phyloP scores from a whole-genome alignment of 2,888 invertebrate genomes.

The Galerucella nymphaeae region DNA sequence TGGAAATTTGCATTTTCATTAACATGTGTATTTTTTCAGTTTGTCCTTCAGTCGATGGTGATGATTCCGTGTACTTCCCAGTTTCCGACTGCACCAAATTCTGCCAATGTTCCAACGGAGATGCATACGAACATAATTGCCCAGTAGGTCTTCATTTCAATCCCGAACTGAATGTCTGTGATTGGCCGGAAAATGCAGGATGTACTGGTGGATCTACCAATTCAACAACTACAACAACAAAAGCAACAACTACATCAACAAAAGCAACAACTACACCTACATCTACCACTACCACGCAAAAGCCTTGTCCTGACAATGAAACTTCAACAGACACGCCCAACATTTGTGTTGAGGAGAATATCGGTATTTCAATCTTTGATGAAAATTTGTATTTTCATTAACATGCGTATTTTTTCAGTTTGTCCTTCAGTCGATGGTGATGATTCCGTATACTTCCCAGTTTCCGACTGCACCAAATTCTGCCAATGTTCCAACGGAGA shows the following conservation, averaged over 20 bases:
- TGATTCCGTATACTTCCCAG: slow-evolving; percentile 38
- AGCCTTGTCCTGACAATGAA: background rate
- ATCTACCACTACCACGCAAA: background rate
- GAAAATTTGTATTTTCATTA: background rate
- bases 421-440: slow-evolving; percentile 39
- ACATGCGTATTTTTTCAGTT: background rate
- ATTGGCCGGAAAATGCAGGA: slow-evolving; percentile 47
- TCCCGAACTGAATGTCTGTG: slow-evolving; percentile 46
- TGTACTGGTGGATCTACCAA: slow-evolving; percentile 37
- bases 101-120: slow-evolving; percentile 49
- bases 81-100: slow-evolving; percentile 45
- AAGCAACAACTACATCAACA: too few relatives aligned
- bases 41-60: slow-evolving; percentile 44
- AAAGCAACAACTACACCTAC: too few relatives aligned
- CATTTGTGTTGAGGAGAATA: background rate
- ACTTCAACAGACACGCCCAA: background rate
- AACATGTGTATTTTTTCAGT: too few relatives aligned
- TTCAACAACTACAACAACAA: background rate
- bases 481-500: slow-evolving; percentile 43
- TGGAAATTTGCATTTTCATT: too few relatives aligned
- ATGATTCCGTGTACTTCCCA: slow-evolving; percentile 37
- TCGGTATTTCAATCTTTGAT: background rate
- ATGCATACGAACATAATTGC: slow-evolving; percentile 45
- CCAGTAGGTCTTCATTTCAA: slow-evolving; percentile 50
- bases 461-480: slow-evolving; percentile 38